Percentiles rank a stretch among this genome's conserved stretches.
These are phyloP conservation scores for Bellardia pandia DNA, from an alignment of 2,888 invertebrate genomes.

Conservation along the genomic window DNA sequence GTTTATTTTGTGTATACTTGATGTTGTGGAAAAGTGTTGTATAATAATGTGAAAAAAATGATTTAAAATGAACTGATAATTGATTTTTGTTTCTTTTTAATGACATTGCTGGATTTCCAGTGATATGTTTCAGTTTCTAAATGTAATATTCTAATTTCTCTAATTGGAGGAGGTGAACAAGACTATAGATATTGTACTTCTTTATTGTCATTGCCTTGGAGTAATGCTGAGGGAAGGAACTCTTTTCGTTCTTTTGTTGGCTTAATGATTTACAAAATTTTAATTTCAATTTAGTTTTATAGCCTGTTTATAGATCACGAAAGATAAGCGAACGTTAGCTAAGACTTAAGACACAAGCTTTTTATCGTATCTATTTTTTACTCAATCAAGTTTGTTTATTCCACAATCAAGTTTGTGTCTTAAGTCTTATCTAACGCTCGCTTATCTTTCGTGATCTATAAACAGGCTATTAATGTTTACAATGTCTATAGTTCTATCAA, in stretches of 20 bases:
- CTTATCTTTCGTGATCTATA: too few species aligned
- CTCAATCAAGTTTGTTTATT: too few species aligned
- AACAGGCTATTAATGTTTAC: too few species aligned
- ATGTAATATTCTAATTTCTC: conserved; percentile 5
- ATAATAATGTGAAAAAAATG: conserved; percentile 32
- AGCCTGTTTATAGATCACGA: too few species aligned
- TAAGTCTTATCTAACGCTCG: too few species aligned
- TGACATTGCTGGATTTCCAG: conserved; percentile 3
- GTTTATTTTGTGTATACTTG: conserved; percentile 79
- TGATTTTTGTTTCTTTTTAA: conserved; percentile 66
- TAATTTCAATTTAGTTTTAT: conserved; percentile 15
- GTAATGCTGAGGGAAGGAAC: too few species aligned
- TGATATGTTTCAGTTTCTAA: neutral
- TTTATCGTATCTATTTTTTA: too few species aligned
- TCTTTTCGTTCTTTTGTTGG: neutral
- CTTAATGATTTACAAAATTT: neutral
- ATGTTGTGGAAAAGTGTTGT: conserved; percentile 82
- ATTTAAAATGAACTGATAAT: conserved; percentile 11
- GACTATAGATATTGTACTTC: conserved; percentile 31
- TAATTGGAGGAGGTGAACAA: neutral
- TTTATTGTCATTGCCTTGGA: neutral
- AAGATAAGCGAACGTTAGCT: too few species aligned
- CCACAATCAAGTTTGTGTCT: too few species aligned
- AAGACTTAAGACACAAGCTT: too few species aligned
- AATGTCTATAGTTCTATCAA: conserved; percentile 3